Conservation (phyloP, 2,113 vertebrate species). For the Pycnonotus jocosus region DNA sequence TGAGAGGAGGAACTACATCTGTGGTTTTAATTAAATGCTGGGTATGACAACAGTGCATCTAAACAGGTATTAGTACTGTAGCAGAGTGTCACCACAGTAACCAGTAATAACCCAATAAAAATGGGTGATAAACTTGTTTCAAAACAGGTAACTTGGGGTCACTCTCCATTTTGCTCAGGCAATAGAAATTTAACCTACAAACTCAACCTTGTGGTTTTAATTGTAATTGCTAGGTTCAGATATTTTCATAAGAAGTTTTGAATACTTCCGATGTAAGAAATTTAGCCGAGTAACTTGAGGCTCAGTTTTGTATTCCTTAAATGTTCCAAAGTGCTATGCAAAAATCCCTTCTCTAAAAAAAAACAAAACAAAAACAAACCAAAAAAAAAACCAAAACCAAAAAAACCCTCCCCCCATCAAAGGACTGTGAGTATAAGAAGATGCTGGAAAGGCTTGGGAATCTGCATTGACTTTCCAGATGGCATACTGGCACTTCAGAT, state of each 20-base stretch:
- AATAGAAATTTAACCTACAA: background rate
- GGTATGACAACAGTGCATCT: background rate
- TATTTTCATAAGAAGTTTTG: background rate
- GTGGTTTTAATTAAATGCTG: background rate
- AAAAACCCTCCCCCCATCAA: background rate
- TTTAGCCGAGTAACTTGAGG: background rate
- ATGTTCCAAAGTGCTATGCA: background rate
- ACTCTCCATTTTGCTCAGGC: background rate
- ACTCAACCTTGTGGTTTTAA: background rate
- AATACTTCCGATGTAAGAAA: background rate
- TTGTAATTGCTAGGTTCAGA: background rate
- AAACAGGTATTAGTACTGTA: background rate
- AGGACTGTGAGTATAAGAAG: background rate
- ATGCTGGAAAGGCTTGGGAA: background rate
- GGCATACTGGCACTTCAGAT: background rate
- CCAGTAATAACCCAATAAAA: background rate
- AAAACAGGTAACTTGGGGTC: background rate
- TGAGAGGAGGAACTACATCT: background rate
- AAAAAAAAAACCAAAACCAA: rapidly evolving
- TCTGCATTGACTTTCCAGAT: background rate
- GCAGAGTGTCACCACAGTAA: background rate
- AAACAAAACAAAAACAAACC: background rate
- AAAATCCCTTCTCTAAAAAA: background rate
- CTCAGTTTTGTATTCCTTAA: background rate
- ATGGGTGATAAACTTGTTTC: background rate